Evolutionary conservation across 2,888 invertebrate species (phyloP), one percentile per base, ranked within the genome.

Genomic region (Cerastis leucographa): DNA sequence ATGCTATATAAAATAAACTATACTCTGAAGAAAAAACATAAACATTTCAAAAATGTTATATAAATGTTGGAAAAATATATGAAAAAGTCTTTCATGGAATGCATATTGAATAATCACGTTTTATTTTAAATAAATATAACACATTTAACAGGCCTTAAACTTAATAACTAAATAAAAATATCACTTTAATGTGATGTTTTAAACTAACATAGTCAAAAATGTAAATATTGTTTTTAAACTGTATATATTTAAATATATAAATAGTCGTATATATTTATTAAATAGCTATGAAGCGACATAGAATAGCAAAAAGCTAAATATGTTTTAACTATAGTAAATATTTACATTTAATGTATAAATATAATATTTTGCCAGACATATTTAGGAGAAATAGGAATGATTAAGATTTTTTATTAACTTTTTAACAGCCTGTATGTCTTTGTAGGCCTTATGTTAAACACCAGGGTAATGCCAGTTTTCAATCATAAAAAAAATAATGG

Each of bases 271-370:
- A 83, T 70, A 74, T 71, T 70, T 70, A 25, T 42, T 62, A 73
- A 79, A 84, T 73, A 74, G 78, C 76, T 65, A 61, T 72, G 65
- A 81, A 78, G 85, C 84, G 71, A 77, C 59, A 73, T 54, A 44
- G 17, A 74, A 74, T 81, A 85, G 88, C 86, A 83, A 86, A 80
- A 87, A 83, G 82, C 86, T 84, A 77, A 78, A 77, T 54, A 78
- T 74, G 6, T 51, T 51, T 65, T 61, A 54, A 54, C 9, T 84
- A 65, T 12, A 40, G 42, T 51, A 74, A 73, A 81, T 73, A 85
- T 82, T 85, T 77, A 82, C 64, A 77, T 71, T 46, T 62, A 69
- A 56, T 51, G 9, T 78, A 59, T 82, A 56, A 51, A 73, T 80
- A 68, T 29, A 29, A 29, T 19, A n/a, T n/a, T 74, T 71, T 67